phyloP scores from a whole-genome alignment of 2,797 vertebrate species.

The Cetoscarus ocellatus region DNA sequence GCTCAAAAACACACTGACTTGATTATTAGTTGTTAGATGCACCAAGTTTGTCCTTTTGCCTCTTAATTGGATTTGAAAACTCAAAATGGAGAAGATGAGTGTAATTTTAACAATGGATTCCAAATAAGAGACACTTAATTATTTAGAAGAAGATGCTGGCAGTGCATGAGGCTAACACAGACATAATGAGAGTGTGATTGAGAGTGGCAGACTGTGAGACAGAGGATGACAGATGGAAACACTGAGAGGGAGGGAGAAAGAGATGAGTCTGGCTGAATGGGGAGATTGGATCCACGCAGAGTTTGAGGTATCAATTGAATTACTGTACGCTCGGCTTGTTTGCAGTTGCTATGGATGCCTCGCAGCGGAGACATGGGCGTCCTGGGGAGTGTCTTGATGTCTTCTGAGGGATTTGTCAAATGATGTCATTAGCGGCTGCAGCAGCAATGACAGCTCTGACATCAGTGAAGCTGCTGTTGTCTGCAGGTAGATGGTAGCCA shows the following conservation, averaged over 20 bases:
- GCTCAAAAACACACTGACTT: not conserved
- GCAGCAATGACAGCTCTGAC: constrained; percentile 69
- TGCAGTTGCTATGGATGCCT: constrained; percentile 87
- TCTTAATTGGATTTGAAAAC: not conserved
- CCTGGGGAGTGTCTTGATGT: constrained; percentile 77
- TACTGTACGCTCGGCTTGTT: constrained; percentile 81
- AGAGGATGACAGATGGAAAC: constrained; percentile 21
- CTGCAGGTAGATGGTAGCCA: constrained; percentile 43
- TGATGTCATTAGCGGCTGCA: constrained; percentile 73
- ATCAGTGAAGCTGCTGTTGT: constrained; percentile 47
- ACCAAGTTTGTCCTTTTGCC: not conserved
- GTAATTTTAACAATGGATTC: not conserved
- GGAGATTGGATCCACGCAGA: constrained; percentile 51
- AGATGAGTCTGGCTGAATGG: constrained; percentile 34
- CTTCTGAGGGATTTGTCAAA: constrained; percentile 82
- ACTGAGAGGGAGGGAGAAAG: constrained; percentile 12
- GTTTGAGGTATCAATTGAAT: constrained; percentile 85
- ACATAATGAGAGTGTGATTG: constrained; percentile 5
- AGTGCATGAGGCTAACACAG: not conserved
- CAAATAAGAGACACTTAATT: not conserved
- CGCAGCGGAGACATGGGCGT: constrained; percentile 69
- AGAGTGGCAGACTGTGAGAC: not conserved
- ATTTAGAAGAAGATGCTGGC: not conserved
- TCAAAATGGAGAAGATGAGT: not conserved
- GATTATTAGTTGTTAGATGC: not conserved